Evolutionary conservation across 2,888 invertebrate genomes (phyloP).

Genomic region (Heteromurus nitidus): DNA sequence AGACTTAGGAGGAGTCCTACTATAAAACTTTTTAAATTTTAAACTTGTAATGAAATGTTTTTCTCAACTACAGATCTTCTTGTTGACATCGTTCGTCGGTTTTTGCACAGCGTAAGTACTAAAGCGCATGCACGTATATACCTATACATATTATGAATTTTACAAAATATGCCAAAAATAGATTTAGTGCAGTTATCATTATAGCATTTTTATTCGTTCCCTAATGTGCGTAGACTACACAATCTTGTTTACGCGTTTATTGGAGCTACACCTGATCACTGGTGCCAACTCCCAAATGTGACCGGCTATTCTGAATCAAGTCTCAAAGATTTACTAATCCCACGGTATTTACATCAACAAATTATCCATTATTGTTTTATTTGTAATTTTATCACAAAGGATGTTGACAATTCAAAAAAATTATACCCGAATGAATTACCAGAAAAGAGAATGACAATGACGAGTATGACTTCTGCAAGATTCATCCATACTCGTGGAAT

Average conservation of each 20-base stretch:
- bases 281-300: conserved; percentile 44
- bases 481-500: conserved; percentile 38
- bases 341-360: conserved; percentile 22
- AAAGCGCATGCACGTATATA: not conserved
- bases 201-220: too few species aligned
- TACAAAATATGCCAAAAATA: too few species aligned
- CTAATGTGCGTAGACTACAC: too few species aligned
- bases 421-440: not conserved
- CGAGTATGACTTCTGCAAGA: conserved; percentile 45
- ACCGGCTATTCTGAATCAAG: not conserved
- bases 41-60: too few species aligned
- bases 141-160: too few species aligned
- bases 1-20: too few species aligned
- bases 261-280: conserved; percentile 52
- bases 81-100: conserved; percentile 43
- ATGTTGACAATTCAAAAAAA: conserved; percentile 11
- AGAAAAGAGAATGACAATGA: conserved; percentile 33
- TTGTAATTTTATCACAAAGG: too few species aligned
- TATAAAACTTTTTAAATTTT: too few species aligned
- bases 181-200: too few species aligned
- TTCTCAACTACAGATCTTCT: conserved; percentile 45
- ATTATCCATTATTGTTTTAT: too few species aligned
- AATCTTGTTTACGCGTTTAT: conserved; percentile 57
- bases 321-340: conserved; percentile 43
- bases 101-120: conserved; percentile 45